Evolutionary conservation across 2,888 invertebrate species (phyloP), one percentile per base, ranked within the genome.

Genomic region (Leptopilina syphax): DNA sequence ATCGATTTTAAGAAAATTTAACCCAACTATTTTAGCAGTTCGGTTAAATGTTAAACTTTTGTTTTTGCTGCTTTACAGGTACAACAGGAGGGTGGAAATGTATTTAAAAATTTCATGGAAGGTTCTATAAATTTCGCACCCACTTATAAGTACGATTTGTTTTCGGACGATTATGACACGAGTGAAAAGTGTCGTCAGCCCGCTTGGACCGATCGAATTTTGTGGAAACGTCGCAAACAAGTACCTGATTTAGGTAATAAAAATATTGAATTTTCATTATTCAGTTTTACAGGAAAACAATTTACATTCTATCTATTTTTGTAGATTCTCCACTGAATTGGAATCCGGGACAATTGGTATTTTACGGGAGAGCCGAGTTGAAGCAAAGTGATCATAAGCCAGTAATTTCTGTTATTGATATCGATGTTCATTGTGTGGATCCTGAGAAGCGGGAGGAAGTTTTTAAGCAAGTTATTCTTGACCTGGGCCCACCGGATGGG

Each of bases 341-440:
- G 94, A 95, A 95, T 88, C 94, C 95, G 10, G 98, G 98, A 6
- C 95, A 95, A 88, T 93, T 98, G 80, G 92, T 98, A 57, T 96
- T 97, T 91, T 99, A 99, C 92, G 98, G 98, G 3, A 94, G 98
- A 84, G 97, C 98, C 7, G 99, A 99, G 92, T 93, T 99, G 80
- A 99, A 98, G 91, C 98, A 98, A 91, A 98, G 98, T 89, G 99
- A 99, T 92, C 99, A 99, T 93, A 94, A 99, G 81, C 99, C 99
- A 1, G 99, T 99, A 0, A 96, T 98, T 85, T 98, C 97, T 0
- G 95, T 98, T 80, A 94, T 99, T 86, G 98, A 98, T 92, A 93
- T 98, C 12, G 97, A 98, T 90, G 95, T 97, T 4, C 94, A 96
- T 84, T 95, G 95, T 89, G 96, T 98, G 0, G 96, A 97, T 89